Evolutionary conservation across 2,113 vertebrate species (phyloP).

Genomic region (Albula goreensis): DNA sequence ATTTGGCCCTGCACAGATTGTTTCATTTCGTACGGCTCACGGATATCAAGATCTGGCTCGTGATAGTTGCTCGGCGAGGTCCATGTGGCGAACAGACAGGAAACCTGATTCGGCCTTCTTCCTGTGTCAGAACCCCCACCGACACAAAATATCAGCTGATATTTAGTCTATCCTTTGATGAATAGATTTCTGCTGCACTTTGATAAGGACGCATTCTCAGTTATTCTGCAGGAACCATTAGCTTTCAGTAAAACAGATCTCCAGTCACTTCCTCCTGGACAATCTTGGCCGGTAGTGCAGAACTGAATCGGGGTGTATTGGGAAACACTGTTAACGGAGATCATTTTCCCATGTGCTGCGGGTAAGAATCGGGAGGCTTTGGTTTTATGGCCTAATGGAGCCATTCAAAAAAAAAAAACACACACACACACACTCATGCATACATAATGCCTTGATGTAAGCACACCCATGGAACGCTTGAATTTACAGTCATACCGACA

Average conservation of each 20-base stretch:
- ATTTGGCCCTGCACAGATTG: neutral
- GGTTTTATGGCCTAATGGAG: too few species aligned
- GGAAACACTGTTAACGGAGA: neutral
- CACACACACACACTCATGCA: too few species aligned
- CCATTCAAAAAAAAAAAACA: too few species aligned
- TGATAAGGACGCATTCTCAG: constrained; percentile 30
- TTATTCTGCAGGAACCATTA: constrained; percentile 15
- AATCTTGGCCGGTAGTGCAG: neutral
- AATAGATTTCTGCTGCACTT: constrained; percentile 18
- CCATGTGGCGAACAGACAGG: neutral
- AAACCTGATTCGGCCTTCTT: neutral
- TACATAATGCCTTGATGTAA: too few species aligned
- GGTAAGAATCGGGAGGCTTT: too few species aligned
- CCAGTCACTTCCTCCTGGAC: neutral
- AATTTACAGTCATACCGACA: too few species aligned
- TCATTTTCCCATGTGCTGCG: too few species aligned
- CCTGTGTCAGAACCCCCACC: neutral
- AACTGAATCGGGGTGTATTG: neutral
- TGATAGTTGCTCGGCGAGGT: neutral
- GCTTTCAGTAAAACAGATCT: neutral
- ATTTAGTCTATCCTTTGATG: constrained; percentile 2
- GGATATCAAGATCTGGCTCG: neutral
- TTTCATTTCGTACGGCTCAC: neutral
- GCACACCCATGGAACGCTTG: too few species aligned
- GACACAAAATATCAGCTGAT: neutral